These are phyloP conservation scores for Drosophila bocki DNA, from an alignment of 1,140 invertebrate species.

Conservation along the genomic window DNA sequence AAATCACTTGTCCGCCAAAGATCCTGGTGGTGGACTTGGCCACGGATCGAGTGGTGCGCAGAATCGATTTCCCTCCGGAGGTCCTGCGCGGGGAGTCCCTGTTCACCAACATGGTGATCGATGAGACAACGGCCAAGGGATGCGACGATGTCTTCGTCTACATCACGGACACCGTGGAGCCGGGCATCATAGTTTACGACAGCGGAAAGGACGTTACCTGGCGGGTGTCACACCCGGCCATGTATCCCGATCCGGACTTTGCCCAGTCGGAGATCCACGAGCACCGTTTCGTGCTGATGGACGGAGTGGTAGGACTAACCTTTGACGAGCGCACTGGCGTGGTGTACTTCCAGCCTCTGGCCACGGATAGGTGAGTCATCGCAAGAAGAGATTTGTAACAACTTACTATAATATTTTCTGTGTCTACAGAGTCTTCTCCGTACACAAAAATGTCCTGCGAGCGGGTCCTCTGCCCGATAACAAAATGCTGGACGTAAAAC, in stretches of 20 bases:
- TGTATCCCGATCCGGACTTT: conserved; percentile 93
- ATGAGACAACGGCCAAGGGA: conserved; percentile 88
- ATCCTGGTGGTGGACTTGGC: conserved; percentile 91
- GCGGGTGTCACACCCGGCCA: conserved; percentile 90
- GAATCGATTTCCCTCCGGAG: conserved; percentile 87
- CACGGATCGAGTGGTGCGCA: conserved; percentile 88
- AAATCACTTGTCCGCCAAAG: conserved; percentile 91
- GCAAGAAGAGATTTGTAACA: no score
- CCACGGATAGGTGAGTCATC: conserved; percentile 88
- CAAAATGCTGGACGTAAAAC: conserved; percentile 89
- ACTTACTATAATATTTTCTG: neutral
- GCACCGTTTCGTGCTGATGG: conserved; percentile 90
- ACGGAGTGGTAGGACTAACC: conserved; percentile 92
- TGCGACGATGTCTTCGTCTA: conserved; percentile 92
- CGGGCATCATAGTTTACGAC: conserved; percentile 92
- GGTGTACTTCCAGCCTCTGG: conserved; percentile 92
- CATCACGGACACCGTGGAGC: conserved; percentile 91
- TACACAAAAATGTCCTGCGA: conserved; percentile 89
- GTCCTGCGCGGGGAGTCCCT: conserved; percentile 89
- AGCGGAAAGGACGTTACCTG: conserved; percentile 90
- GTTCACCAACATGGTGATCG: conserved; percentile 91
- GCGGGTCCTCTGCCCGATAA: conserved; percentile 89
- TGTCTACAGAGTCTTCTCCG: conserved; percentile 88
- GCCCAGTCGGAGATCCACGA: conserved; percentile 88
- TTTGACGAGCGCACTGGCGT: conserved; percentile 89